phyloP scores from a whole-genome alignment of 2,888 invertebrate genomes.

The Plutella xylostella region DNA sequence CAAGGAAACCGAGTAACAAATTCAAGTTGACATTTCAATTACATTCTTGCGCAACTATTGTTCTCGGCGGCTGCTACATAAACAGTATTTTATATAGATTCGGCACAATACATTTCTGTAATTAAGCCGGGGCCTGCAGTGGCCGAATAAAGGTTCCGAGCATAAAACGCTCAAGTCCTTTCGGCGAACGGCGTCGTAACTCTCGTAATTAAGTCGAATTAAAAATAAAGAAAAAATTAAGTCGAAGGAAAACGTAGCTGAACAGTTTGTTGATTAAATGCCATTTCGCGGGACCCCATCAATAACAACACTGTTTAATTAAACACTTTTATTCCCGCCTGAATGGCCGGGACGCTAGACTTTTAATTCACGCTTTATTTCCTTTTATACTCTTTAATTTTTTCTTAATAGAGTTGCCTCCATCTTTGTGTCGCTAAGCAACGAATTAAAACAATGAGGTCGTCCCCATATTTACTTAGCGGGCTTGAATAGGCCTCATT shows the following conservation, averaged over 20 bases:
- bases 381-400: slow-evolving; percentile 32
- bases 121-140: slow-evolving; percentile 35
- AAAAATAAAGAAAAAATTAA: slow-evolving; percentile 62
- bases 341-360: slow-evolving; percentile 47
- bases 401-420: slow-evolving; percentile 39
- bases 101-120: slow-evolving; percentile 24
- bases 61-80: slow-evolving; percentile 23
- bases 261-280: slow-evolving; percentile 59
- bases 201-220: slow-evolving; percentile 62
- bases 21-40: slow-evolving; percentile 62
- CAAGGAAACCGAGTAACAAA: slow-evolving; percentile 48
- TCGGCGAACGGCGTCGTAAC: slow-evolving; percentile 46
- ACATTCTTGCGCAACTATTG: slow-evolving; percentile 60
- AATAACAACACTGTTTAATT: slow-evolving; percentile 65
- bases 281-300: slow-evolving; percentile 65
- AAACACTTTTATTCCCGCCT: slow-evolving; percentile 62
- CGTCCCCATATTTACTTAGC: slow-evolving; percentile 16
- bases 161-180: slow-evolving; percentile 43
- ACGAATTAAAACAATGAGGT: slow-evolving; percentile 32
- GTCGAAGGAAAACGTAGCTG: slow-evolving; percentile 14
- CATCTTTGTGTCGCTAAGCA: slow-evolving; percentile 26
- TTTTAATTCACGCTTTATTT: slow-evolving; percentile 44
- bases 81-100: slow-evolving; percentile 4
- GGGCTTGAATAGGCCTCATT: background rate
- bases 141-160: slow-evolving; percentile 41